Percentiles rank a stretch among this genome's conserved stretches.
Evolutionary conservation across 1,140 invertebrate genomes (phyloP).

Genomic region (Pachypsylla venusta): DNA sequence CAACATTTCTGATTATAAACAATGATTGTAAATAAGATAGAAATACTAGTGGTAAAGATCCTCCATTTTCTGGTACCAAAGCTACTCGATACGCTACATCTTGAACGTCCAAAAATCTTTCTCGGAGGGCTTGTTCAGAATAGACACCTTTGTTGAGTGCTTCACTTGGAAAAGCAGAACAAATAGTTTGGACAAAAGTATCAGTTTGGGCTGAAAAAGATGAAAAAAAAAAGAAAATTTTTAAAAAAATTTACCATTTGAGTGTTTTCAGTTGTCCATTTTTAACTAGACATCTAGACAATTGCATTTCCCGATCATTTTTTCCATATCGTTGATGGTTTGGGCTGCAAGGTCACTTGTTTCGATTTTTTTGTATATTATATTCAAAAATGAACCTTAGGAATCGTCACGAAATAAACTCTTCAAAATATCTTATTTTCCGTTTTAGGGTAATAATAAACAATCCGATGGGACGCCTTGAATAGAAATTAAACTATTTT

Average conservation of each 20-base stretch:
- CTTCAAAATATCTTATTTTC: too few species aligned
- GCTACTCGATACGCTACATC: conserved; percentile 20
- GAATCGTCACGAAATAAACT: too few species aligned
- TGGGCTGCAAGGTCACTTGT: too few species aligned
- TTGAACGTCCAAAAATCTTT: conserved; percentile 63
- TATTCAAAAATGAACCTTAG: too few species aligned
- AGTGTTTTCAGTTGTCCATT: too few species aligned
- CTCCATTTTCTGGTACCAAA: conserved; percentile 38
- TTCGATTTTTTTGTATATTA: too few species aligned
- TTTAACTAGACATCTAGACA: too few species aligned
- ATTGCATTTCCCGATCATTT: too few species aligned
- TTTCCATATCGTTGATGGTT: too few species aligned
- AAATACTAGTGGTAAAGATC: conserved; percentile 62
- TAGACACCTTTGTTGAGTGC: conserved; percentile 64
- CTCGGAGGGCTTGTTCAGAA: conserved; percentile 66
- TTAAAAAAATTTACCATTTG: not conserved
- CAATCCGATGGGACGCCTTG: too few species aligned
- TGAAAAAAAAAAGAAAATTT: conserved; percentile 5
- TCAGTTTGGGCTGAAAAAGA: conserved; percentile 40
- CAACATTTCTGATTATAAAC: conserved; percentile 45
- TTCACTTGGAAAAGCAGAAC: conserved; percentile 58
- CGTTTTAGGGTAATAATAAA: too few species aligned
- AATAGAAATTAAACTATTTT: too few species aligned
- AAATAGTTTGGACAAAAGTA: conserved; percentile 51
- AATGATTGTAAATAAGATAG: conserved; percentile 75